Conservation (phyloP, 2,797 vertebrate species). For the Luscinia megarhynchos region DNA sequence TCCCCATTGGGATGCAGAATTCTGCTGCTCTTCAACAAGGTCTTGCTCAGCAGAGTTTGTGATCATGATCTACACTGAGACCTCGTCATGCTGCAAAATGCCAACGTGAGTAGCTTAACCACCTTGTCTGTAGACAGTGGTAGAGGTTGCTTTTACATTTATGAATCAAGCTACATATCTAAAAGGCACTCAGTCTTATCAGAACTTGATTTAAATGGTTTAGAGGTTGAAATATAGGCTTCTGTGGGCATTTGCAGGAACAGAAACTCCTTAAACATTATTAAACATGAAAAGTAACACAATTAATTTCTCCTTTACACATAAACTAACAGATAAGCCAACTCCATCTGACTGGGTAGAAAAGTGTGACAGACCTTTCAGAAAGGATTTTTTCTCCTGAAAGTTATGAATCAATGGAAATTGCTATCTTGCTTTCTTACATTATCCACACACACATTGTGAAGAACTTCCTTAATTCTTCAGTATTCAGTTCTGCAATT, state of each 20-base stretch:
- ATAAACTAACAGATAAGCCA: not conserved
- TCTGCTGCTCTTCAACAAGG: not conserved
- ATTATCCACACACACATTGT: not conserved
- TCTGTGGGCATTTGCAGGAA: fast-evolving
- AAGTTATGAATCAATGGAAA: not conserved
- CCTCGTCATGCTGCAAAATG: fast-evolving
- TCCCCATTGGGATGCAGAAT: not conserved
- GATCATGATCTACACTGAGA: fast-evolving
- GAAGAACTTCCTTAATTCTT: not conserved
- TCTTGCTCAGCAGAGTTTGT: not conserved
- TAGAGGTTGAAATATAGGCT: not conserved
- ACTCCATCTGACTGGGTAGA: not conserved
- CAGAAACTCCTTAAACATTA: not conserved
- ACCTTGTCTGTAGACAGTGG: too few relatives aligned
- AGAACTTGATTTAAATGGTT: not conserved
- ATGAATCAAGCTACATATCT: not conserved
- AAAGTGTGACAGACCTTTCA: not conserved
- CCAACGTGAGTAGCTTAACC: not conserved
- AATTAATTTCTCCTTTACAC: not conserved
- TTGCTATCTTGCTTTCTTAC: not conserved
- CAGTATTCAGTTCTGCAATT: not conserved
- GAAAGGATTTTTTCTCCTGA: not conserved
- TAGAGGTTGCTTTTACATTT: not conserved
- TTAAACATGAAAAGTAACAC: not conserved
- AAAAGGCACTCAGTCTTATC: not conserved